phyloP scores from a whole-genome alignment of 2,113 vertebrate genomes.

The Nothoprocta pentlandii region DNA sequence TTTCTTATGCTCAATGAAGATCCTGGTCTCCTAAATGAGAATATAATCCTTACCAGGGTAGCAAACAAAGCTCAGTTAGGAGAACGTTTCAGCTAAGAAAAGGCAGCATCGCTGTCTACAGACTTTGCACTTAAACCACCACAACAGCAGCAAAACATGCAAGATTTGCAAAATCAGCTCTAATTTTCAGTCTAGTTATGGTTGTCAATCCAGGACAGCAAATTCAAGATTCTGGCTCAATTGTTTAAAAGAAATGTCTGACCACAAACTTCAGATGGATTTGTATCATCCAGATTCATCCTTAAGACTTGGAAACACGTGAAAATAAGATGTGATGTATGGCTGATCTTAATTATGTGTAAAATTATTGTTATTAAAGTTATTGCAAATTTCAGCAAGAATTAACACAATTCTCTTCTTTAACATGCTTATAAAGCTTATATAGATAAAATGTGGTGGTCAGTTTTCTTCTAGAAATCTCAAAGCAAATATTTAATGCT shows the following conservation, averaged over 20 bases:
- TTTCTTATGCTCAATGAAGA: background rate
- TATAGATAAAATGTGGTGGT: background rate
- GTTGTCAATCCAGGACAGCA: background rate
- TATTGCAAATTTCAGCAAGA: background rate
- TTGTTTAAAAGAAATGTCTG: background rate
- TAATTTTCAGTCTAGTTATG: background rate
- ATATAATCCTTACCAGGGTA: background rate
- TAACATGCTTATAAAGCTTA: background rate
- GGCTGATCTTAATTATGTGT: background rate
- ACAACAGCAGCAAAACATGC: background rate
- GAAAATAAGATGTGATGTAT: background rate
- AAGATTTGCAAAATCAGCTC: background rate
- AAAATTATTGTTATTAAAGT: background rate
- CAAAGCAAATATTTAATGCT: background rate
- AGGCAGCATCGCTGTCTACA: background rate
- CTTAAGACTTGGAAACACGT: background rate
- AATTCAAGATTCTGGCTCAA: background rate
- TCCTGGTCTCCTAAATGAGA: background rate
- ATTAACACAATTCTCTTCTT: background rate
- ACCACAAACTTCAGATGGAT: background rate
- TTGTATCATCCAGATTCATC: background rate
- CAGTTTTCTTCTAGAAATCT: background rate
- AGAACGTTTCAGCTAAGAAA: background rate
- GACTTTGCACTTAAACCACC: background rate
- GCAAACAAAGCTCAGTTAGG: background rate